These are phyloP conservation scores for Brevimyrus niger DNA, from an alignment of 2,113 vertebrate genomes.

Conservation along the genomic window DNA sequence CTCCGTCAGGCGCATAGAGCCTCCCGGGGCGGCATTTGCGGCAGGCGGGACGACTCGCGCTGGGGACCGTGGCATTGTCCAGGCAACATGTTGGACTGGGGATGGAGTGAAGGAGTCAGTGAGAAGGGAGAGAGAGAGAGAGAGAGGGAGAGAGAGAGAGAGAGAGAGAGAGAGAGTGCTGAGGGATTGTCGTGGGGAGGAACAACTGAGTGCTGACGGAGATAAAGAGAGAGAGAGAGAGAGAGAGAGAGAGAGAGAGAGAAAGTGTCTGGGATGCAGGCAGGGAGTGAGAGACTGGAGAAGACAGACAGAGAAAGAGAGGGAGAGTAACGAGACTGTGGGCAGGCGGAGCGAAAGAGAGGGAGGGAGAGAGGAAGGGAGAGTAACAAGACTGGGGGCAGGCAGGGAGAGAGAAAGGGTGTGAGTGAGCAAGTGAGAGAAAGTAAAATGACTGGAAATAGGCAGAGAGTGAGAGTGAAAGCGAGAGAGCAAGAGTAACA, in stretches of 20 bases:
- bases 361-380: not conserved
- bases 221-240: constrained; percentile 1
- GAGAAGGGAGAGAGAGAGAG: not conserved
- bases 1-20: constrained; percentile 32
- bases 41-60: constrained; percentile 34
- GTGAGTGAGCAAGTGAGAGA: not conserved
- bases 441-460: not conserved
- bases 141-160: not conserved
- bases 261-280: constrained; percentile 3
- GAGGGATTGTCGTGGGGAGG: not conserved
- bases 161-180: constrained; percentile 6
- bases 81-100: constrained; percentile 47
- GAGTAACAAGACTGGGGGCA: not conserved
- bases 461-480: not conserved
- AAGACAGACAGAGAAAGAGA: not conserved
- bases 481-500: not conserved
- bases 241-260: constrained; percentile 6
- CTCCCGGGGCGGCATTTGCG: constrained; percentile 18
- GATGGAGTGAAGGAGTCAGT: constrained; percentile 5
- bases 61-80: constrained; percentile 42
- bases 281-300: not conserved
- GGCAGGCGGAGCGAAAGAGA: not conserved
- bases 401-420: not conserved
- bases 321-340: not conserved
- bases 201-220: not conserved